A percentile compares a stretch with the other conserved stretches of the same genome.
Conservation (phyloP, 2,888 invertebrate genomes). For the Exocentrus adspersus region DNA sequence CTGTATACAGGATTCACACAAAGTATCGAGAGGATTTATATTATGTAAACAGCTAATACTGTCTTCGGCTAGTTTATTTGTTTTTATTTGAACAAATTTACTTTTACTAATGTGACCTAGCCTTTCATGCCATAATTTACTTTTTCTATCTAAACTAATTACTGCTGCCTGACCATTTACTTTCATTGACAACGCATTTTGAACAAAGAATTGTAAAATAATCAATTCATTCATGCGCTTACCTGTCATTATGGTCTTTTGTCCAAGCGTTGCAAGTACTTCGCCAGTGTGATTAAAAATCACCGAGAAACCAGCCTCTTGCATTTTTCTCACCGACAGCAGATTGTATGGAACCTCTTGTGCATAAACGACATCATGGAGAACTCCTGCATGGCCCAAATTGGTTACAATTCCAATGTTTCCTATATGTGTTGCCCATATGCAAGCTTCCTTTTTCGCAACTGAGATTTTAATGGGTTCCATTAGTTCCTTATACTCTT, state of each 20-base stretch:
- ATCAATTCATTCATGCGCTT: slow-evolving; percentile 43
- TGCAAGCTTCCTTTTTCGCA: slow-evolving; percentile 25
- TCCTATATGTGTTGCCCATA: slow-evolving; percentile 18
- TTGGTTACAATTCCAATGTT: slow-evolving; percentile 4
- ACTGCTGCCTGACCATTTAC: slow-evolving; percentile 34
- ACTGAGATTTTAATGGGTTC: slow-evolving; percentile 29
- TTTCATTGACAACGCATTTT: slow-evolving; percentile 34
- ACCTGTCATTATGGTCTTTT: slow-evolving; percentile 43
- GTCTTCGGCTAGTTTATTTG: slow-evolving; percentile 9
- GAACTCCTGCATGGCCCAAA: slow-evolving; percentile 23
- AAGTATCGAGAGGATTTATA: slow-evolving; percentile 15
- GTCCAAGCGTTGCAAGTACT: slow-evolving; percentile 35
- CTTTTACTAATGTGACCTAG: slow-evolving; percentile 31
- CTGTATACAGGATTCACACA: slow-evolving; percentile 33
- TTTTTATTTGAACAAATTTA: slow-evolving; percentile 30
- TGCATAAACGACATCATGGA: slow-evolving; percentile 1
- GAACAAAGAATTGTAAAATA: slow-evolving; percentile 26
- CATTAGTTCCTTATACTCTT: slow-evolving; percentile 12
- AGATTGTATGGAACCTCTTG: slow-evolving; percentile 3
- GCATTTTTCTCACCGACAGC: slow-evolving; percentile 30
- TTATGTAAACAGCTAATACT: not conserved
- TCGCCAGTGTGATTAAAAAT: slow-evolving; percentile 50
- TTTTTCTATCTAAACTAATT: slow-evolving; percentile 9
- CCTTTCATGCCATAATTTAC: slow-evolving; percentile 32
- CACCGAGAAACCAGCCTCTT: slow-evolving; percentile 47